phyloP scores from a whole-genome alignment of 2,113 vertebrate genomes.

The Myiagra hebetior region DNA sequence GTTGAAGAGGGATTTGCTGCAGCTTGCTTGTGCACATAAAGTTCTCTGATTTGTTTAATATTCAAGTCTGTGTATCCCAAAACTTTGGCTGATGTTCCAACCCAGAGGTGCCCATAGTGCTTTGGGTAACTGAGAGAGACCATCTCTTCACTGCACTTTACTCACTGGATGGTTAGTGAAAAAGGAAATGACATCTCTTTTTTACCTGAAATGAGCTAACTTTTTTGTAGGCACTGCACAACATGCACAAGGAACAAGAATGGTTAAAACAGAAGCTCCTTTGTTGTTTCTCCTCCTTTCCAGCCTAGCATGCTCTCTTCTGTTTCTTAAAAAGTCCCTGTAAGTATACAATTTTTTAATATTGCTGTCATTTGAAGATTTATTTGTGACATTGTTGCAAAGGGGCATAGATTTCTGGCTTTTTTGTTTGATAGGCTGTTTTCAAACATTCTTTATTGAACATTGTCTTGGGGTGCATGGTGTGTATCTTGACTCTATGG shows the following conservation, averaged over 20 bases:
- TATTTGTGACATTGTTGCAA: not conserved
- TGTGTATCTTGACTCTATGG: too few relatives aligned
- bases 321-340: not conserved
- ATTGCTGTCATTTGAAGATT: not conserved
- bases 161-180: not conserved
- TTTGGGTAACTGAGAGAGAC: not conserved
- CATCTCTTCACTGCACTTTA: not conserved
- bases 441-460: not conserved
- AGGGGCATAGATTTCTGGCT: fast-evolving
- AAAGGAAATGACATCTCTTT: not conserved
- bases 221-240: not conserved
- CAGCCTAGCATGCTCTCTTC: not conserved
- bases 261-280: not conserved
- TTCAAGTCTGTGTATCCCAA: not conserved
- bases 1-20: not conserved
- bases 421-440: not conserved
- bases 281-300: not conserved
- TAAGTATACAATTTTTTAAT: not conserved
- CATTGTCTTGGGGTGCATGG: too few relatives aligned
- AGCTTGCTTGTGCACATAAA: fast-evolving
- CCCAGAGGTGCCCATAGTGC: too few relatives aligned
- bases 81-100: not conserved
- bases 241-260: fast-evolving
- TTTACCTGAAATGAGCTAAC: not conserved
- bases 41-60: not conserved